Percentiles rank a stretch among this genome's conserved stretches.
phyloP scores from a whole-genome alignment of 2,113 vertebrate genomes.

The Thalassarche chlororhynchos region DNA sequence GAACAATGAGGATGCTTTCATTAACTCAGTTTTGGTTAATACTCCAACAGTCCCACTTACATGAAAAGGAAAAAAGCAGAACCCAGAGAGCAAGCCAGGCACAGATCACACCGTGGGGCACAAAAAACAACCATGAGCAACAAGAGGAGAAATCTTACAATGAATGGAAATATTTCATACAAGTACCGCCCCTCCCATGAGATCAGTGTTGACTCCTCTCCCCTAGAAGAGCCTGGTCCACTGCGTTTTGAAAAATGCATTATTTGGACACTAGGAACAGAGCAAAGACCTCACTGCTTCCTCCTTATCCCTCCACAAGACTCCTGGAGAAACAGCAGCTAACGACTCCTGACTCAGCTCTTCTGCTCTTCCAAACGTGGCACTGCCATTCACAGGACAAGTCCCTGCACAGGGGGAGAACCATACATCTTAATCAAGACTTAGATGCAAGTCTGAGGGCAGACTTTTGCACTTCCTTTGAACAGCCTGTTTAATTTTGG shows the following conservation, averaged over 20 bases:
- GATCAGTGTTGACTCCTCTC: background rate
- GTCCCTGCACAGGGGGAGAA: background rate
- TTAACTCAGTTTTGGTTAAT: background rate
- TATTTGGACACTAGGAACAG: background rate
- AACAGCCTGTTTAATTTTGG: conserved; percentile 21
- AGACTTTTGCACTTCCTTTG: conserved; percentile 48
- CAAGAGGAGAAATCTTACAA: background rate
- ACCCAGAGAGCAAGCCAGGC: background rate
- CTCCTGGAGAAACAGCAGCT: background rate
- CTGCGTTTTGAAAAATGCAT: background rate
- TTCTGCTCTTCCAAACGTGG: background rate
- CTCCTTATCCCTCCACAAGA: background rate
- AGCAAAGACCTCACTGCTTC: background rate
- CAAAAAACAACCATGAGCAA: background rate
- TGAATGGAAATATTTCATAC: background rate
- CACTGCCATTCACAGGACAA: background rate
- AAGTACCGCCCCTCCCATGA: background rate
- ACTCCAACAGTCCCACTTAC: background rate
- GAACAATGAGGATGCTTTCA: background rate
- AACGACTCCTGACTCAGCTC: conserved; percentile 17
- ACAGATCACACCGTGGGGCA: background rate
- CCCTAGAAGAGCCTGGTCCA: background rate
- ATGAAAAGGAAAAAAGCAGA: background rate
- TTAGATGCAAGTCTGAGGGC: background rate
- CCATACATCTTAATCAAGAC: conserved; percentile 38